A percentile compares a stretch with the other conserved stretches of the same genome.
Conservation (phyloP, 2,113 vertebrate genomes). For the Ochotona princeps region DNA sequence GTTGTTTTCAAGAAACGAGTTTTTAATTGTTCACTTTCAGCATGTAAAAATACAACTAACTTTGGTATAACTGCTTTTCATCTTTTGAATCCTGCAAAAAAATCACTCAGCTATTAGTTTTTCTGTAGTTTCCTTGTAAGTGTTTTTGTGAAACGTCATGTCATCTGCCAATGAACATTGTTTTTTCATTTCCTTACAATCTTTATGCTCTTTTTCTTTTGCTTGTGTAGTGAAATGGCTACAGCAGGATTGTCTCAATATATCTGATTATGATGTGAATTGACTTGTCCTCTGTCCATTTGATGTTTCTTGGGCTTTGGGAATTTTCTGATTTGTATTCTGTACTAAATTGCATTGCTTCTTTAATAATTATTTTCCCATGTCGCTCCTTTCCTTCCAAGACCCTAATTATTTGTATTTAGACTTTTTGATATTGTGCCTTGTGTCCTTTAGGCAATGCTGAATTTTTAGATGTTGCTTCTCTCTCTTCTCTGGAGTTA, state of each 20-base stretch:
- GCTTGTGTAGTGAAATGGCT: not conserved
- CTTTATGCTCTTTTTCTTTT: not conserved
- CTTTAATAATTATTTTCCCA: not conserved
- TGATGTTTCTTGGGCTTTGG: not conserved
- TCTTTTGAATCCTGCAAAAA: not conserved
- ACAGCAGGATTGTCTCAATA: not conserved
- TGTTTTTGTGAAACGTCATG: not conserved
- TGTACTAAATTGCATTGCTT: not conserved
- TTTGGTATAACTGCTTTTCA: not conserved
- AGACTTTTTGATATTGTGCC: not conserved
- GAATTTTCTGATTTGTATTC: conserved; percentile 2
- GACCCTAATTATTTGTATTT: not conserved
- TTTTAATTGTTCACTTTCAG: not conserved
- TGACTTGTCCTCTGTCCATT: not conserved
- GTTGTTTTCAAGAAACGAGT: conserved; percentile 45
- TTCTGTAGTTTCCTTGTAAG: not conserved
- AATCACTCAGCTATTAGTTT: not conserved
- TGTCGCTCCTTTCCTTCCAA: not conserved
- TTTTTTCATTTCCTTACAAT: not conserved
- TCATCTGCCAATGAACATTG: not conserved
- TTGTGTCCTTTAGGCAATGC: not conserved
- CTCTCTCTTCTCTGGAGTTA: not conserved
- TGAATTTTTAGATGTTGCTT: not conserved
- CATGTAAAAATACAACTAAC: not conserved
- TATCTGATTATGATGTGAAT: not conserved